Conservation (phyloP, 2,888 invertebrate genomes). For the Creontiades dilutus region DNA sequence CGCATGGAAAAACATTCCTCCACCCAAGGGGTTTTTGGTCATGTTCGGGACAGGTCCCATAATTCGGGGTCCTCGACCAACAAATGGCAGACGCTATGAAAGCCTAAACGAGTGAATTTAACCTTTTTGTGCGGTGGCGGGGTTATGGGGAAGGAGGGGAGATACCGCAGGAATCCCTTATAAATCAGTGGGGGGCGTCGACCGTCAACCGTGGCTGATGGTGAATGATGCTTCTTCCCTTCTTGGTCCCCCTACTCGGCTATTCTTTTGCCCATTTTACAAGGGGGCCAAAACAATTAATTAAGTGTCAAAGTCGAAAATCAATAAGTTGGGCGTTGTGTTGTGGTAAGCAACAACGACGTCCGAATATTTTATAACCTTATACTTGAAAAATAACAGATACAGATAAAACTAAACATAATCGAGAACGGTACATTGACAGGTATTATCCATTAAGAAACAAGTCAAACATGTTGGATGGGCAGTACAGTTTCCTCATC, state of each 20-base stretch:
- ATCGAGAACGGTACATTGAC: too few species aligned
- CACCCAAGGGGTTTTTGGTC: background rate
- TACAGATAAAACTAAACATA: too few species aligned
- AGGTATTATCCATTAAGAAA: too few species aligned
- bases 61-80: background rate
- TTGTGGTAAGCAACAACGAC: background rate
- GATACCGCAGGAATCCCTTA: conserved; percentile 20
- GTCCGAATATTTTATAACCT: background rate
- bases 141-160: background rate
- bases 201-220: conserved; percentile 32
- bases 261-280: conserved; percentile 13
- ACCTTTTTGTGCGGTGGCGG: background rate
- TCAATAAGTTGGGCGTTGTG: conserved; percentile 12
- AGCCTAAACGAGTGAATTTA: conserved; percentile 36
- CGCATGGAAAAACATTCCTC: background rate
- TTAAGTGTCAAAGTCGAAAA: conserved; percentile 14
- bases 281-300: background rate
- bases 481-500: too few species aligned
- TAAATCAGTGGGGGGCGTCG: conserved; percentile 25
- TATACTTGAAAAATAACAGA: too few species aligned
- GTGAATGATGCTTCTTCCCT: conserved; percentile 26
- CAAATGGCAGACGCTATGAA: conserved; percentile 40
- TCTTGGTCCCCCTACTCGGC: background rate
- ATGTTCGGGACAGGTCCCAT: conserved; percentile 31
- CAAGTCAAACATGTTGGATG: too few species aligned